Evolutionary conservation across 1,140 invertebrate genomes (phyloP), one percentile per base, ranked within the genome.

Genomic region (Drosophila murphyi): DNA sequence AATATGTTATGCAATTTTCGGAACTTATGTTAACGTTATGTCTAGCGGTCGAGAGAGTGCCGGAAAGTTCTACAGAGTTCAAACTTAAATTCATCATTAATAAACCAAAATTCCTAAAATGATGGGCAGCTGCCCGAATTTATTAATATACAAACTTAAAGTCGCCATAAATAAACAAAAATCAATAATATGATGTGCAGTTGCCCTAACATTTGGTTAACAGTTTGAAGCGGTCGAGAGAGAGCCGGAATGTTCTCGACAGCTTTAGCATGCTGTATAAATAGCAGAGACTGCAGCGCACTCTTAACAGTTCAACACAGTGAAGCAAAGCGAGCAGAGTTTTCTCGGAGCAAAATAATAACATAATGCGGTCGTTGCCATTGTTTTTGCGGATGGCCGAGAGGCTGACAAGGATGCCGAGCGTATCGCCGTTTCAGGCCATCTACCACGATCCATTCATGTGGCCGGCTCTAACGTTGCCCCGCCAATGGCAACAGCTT

Each of bases 321-420:
- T 7, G 35, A 31, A 51, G 52, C 7, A 54, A 65, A 68, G 54
- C 45, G 32, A 55, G n/a, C 52, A 10, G 51, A 78, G 47, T 20
- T 20, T 20, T 20, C 20, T 20, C 20, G 20, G 20, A 20, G 20
- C 20, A 20, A 20, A 20, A 20, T 20, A 20, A 20, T 20, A 20
- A 20, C 65, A 37, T 39, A 72, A 91, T 91, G 90, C 90, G 90
- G 68, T 78, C 90, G 34, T 57, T 91, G 45, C 90, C 90, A 0
- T 88, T 90, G 74, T 72, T 91, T 35, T 52, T 76, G 55, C 85
- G 90, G 20, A 77, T 91, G 80, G 90, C 90, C n/a, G 90, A 91
- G 80, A 86, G 90, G 54, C 74, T 91, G 67, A 35, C 72, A 7
- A 74, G 89, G 0, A 56, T 91, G 77, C 80, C 90, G 10, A 80